Evolutionary conservation across 2,888 invertebrate genomes (phyloP).

Genomic region (Apotomis capreana): DNA sequence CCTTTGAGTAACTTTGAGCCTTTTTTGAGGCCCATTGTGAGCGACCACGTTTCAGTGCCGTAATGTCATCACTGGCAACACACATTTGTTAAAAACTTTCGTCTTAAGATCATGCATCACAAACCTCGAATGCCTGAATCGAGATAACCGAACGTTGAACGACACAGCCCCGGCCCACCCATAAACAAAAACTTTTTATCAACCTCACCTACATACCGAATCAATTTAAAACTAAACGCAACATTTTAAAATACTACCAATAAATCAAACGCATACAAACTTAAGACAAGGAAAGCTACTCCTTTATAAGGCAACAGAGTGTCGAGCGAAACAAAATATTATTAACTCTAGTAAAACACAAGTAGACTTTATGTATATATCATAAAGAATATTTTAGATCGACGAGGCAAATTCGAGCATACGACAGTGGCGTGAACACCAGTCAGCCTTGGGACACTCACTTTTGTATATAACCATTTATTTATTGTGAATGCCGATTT

Average conservation of each 20-base stretch:
- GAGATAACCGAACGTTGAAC: constrained; percentile 3
- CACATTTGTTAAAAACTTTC: no score
- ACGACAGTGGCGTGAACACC: constrained; percentile 57
- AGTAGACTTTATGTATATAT: constrained; percentile 49
- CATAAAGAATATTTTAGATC: constrained; percentile 57
- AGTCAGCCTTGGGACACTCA: constrained; percentile 72
- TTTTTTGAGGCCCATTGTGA: no score
- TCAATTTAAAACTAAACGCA: constrained; percentile 36
- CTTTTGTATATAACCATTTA: constrained; percentile 62
- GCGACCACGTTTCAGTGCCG: no score
- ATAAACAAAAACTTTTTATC: constrained; percentile 11
- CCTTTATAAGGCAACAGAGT: constrained; percentile 56
- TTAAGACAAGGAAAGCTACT: constrained; percentile 63
- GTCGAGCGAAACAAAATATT: constrained; percentile 42
- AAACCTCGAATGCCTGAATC: background rate
- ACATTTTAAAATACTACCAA: constrained; percentile 37
- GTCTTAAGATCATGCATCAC: background rate
- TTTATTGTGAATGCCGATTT: constrained; percentile 64
- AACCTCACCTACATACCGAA: constrained; percentile 34
- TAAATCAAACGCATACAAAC: constrained; percentile 57
- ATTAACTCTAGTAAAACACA: constrained; percentile 14
- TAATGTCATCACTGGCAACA: no score
- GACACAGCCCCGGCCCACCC: constrained; percentile 12
- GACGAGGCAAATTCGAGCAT: constrained; percentile 58
- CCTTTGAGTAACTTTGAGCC: no score